These are phyloP conservation scores for Oasisia sp. DNA, from an alignment of 2,888 invertebrate genomes.

Conservation along the genomic window DNA sequence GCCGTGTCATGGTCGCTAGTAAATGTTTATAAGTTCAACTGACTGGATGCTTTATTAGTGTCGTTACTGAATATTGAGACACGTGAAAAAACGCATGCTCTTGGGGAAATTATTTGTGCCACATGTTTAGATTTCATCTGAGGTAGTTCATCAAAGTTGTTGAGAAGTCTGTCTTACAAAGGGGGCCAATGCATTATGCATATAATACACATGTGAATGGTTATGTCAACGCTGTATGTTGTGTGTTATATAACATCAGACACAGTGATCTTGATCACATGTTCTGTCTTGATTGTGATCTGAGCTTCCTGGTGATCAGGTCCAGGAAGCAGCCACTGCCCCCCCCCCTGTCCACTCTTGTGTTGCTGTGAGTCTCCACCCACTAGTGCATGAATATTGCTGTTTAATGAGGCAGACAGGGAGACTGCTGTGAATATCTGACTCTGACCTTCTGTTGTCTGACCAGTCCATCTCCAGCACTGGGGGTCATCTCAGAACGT, in stretches of 20 bases:
- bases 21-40: not conserved
- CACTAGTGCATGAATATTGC: not conserved
- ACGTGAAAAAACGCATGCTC: not conserved
- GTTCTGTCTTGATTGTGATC: not conserved
- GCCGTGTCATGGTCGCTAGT: constrained; percentile 23
- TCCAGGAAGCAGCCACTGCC: not conserved
- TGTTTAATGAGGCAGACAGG: not conserved
- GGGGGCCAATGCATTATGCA: not conserved
- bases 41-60: not conserved
- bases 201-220: too few species aligned
- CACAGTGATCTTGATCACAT: not conserved
- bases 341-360: not conserved
- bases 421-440: not conserved
- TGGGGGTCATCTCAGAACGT: too few species aligned
- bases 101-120: too few species aligned
- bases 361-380: not conserved
- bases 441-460: not conserved
- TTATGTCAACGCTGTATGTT: not conserved
- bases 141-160: not conserved
- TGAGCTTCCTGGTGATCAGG: not conserved
- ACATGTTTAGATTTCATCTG: not conserved
- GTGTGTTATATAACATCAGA: not conserved
- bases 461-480: too few species aligned
- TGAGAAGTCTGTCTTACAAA: not conserved
- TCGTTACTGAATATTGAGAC: not conserved